Conservation (phyloP, 2,113 vertebrate species). For the Caloenas nicobarica region DNA sequence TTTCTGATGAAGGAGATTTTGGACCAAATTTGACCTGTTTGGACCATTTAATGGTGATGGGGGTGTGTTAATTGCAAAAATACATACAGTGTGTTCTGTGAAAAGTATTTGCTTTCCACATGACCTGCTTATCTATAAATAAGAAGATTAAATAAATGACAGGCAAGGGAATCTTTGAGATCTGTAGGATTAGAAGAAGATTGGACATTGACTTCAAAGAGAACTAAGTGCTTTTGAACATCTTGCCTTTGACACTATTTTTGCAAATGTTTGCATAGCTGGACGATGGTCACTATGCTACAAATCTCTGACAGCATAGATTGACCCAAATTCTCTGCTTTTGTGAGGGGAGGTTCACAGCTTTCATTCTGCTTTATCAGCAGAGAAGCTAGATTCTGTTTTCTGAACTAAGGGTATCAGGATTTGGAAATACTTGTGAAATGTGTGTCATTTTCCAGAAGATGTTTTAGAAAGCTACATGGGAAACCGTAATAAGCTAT, state of each 20-base stretch:
- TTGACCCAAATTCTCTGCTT: not conserved
- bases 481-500: not conserved
- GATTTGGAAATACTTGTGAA: not conserved
- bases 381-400: not conserved
- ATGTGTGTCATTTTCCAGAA: not conserved
- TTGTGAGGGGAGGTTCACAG: not conserved
- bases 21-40: not conserved
- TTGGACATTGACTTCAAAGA: not conserved
- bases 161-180: not conserved
- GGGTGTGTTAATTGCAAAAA: not conserved
- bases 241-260: not conserved
- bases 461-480: not conserved
- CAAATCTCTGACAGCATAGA: not conserved
- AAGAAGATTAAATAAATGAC: not conserved
- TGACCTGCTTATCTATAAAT: not conserved
- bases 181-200: not conserved
- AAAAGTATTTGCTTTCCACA: not conserved
- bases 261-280: not conserved
- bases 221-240: not conserved
- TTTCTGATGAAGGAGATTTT: conserved; percentile 1
- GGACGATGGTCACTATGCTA: not conserved
- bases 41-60: not conserved
- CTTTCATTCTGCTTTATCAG: not conserved
- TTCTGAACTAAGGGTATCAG: not conserved
- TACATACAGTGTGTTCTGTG: not conserved